Conservation (phyloP, 2,113 vertebrate species). For the Bubo scandiacus region DNA sequence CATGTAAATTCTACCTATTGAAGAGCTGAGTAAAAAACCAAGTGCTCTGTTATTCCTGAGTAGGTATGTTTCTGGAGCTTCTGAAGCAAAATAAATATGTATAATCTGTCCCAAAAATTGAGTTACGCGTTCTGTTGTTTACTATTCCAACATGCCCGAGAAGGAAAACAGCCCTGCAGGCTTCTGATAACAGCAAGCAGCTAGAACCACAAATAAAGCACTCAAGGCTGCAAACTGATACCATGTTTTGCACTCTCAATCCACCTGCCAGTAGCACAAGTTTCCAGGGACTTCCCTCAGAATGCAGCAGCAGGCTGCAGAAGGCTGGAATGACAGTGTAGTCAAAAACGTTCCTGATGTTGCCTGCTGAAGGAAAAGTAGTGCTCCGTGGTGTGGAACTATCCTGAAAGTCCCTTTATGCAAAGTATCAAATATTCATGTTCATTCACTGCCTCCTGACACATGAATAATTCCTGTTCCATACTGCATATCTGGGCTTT, state of each 20-base stretch:
- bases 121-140: background rate
- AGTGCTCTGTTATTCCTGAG: background rate
- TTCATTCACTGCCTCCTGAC: background rate
- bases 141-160: background rate
- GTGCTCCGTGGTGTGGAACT: background rate
- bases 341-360: background rate
- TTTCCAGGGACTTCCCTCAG: background rate
- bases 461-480: background rate
- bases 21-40: background rate
- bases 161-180: background rate
- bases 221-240: background rate
- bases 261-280: background rate
- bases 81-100: background rate
- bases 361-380: background rate
- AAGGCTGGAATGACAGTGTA: background rate
- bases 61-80: background rate
- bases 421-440: background rate
- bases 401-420: background rate
- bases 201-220: background rate
- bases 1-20: background rate
- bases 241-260: background rate
- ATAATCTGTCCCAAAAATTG: background rate
- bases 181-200: background rate
- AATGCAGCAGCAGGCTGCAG: background rate
- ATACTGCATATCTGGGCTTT: fast-evolving